phyloP scores from a whole-genome alignment of 2,113 vertebrate species.

The Bungarus multicinctus region DNA sequence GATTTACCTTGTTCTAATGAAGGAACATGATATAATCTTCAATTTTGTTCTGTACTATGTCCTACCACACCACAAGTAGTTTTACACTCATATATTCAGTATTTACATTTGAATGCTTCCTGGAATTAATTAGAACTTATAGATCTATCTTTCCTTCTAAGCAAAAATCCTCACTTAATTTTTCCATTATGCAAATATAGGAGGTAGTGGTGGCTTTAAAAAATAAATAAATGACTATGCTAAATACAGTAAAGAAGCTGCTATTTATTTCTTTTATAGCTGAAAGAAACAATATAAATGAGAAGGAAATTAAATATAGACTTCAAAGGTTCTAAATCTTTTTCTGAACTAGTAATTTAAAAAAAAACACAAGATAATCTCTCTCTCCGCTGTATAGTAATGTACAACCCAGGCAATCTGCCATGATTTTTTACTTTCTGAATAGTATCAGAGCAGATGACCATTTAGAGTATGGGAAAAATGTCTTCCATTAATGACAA shows the following conservation, averaged over 20 bases:
- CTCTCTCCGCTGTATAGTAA: neutral
- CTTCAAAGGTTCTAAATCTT: neutral
- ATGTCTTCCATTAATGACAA: neutral
- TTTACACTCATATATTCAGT: neutral
- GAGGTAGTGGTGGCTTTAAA: neutral
- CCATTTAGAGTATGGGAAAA: neutral
- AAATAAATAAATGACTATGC: neutral
- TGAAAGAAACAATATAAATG: neutral
- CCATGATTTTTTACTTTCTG: constrained; percentile 17
- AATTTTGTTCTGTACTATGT: neutral
- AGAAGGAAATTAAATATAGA: neutral
- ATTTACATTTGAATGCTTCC: neutral
- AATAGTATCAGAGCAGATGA: neutral
- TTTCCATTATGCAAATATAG: neutral
- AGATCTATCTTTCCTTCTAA: neutral
- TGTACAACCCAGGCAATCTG: neutral
- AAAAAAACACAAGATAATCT: neutral
- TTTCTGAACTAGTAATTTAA: neutral
- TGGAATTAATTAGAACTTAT: constrained; percentile 17
- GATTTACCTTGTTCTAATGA: neutral
- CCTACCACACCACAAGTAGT: neutral
- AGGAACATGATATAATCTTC: neutral
- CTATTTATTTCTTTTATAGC: constrained; percentile 14
- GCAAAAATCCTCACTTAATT: neutral
- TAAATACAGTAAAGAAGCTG: neutral